Evolutionary conservation across 2,888 invertebrate species (phyloP).

Genomic region (Gymnoscelis rufifasciata): DNA sequence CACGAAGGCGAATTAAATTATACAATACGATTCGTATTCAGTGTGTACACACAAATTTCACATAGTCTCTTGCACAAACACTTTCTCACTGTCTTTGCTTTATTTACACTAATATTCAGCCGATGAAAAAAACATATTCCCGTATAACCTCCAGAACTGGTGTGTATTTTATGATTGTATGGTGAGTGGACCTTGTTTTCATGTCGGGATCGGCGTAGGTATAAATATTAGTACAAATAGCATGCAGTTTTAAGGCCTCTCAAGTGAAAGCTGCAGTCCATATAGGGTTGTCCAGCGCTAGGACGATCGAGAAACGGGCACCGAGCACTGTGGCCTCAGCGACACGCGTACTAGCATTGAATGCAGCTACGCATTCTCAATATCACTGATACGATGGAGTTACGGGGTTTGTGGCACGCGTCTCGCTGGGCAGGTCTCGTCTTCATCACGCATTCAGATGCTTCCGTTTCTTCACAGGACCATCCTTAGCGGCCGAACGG

Average conservation of each 20-base stretch:
- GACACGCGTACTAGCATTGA: too few relatives aligned
- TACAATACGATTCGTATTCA: constrained; percentile 23
- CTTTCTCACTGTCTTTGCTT: constrained; percentile 1
- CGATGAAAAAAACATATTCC: too few relatives aligned
- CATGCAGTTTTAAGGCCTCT: constrained; percentile 6
- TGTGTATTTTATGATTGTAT: too few relatives aligned
- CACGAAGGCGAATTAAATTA: constrained; percentile 18
- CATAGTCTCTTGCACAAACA: constrained; percentile 22
- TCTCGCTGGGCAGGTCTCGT: not conserved
- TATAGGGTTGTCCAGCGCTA: not conserved
- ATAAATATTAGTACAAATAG: constrained; percentile 1
- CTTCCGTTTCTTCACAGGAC: constrained; percentile 64
- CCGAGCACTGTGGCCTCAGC: too few relatives aligned
- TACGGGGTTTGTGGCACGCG: too few relatives aligned
- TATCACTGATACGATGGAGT: too few relatives aligned
- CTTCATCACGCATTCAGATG: constrained; percentile 23
- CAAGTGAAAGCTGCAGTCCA: constrained; percentile 17
- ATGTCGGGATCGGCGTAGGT: not conserved
- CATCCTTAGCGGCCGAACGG: constrained; percentile 64
- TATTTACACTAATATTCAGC: constrained; percentile 1
- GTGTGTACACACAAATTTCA: constrained; percentile 17
- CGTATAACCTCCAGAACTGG: too few relatives aligned
- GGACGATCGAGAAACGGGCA: not conserved
- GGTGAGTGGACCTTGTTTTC: too few relatives aligned
- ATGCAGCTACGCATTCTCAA: too few relatives aligned